phyloP scores from a whole-genome alignment of 1,140 invertebrate genomes.

The Cephus cinctus region DNA sequence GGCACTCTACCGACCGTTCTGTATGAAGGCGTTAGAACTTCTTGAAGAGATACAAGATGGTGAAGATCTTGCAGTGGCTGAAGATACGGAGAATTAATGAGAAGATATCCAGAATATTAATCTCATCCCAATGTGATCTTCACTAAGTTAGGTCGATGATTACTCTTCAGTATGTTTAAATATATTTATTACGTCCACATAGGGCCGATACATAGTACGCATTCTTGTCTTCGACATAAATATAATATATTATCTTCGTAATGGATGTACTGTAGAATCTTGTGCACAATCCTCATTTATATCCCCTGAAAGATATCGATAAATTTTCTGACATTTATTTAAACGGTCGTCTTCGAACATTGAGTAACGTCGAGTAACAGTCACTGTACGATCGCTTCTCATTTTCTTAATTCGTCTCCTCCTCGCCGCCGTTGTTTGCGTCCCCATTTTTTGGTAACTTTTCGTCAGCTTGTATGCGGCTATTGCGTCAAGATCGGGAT shows the following conservation, averaged over 20 bases:
- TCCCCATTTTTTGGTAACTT: too few species aligned
- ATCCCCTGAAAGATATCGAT: neutral
- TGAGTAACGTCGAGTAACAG: neutral
- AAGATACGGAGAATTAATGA: neutral
- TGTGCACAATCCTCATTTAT: neutral
- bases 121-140: neutral
- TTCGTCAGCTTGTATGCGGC: too few species aligned
- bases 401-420: too few species aligned
- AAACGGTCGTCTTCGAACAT: neutral
- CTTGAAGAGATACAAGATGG: too few species aligned
- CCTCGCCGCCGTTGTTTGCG: too few species aligned
- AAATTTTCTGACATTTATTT: conserved; percentile 3
- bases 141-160: neutral
- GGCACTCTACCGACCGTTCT: conserved; percentile 1
- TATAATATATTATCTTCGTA: too few species aligned
- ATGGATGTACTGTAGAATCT: neutral
- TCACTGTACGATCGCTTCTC: neutral
- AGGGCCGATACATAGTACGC: conserved; percentile 2
- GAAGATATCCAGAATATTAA: neutral
- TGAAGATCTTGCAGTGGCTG: too few species aligned
- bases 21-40: neutral
- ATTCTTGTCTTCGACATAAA: conserved; percentile 3
- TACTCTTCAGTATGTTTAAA: conserved; percentile 3
- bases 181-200: conserved; percentile 5
- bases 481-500: too few species aligned